A percentile compares a stretch with the other conserved stretches of the same genome.
These are phyloP conservation scores for Melanostoma scalare DNA, from an alignment of 2,888 invertebrate genomes.

Conservation along the genomic window DNA sequence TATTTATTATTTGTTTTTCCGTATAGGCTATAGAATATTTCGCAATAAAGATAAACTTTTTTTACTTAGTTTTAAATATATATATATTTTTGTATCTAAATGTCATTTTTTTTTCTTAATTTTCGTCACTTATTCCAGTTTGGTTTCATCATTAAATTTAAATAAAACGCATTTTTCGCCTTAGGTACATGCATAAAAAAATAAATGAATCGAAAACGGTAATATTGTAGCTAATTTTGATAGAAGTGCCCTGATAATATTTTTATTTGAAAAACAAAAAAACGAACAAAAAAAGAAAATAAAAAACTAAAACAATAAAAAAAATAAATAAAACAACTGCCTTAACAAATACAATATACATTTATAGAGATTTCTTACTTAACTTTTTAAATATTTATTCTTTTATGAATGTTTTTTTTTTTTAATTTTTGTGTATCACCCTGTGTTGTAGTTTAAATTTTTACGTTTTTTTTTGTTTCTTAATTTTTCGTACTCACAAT, in stretches of 20 bases:
- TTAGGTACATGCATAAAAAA: conserved; percentile 72
- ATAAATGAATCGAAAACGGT: conserved; percentile 56
- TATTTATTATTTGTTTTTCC: conserved; percentile 58
- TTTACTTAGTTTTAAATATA: conserved; percentile 56
- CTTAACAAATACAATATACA: conserved; percentile 50
- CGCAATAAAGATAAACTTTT: conserved; percentile 67
- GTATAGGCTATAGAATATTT: conserved; percentile 65
- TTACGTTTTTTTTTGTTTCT: conserved; percentile 74
- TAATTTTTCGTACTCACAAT: conserved; percentile 58
- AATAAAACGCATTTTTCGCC: conserved; percentile 66
- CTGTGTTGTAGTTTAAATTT: conserved; percentile 80
- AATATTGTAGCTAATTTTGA: conserved; percentile 61
- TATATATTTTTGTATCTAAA: conserved; percentile 62
- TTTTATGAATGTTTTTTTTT: conserved; percentile 73
- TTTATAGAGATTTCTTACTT: conserved; percentile 50
- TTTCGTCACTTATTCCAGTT: conserved; percentile 25
- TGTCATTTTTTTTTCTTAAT: conserved; percentile 33
- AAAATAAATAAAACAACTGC: conserved; percentile 52
- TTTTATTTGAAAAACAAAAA: conserved; percentile 24
- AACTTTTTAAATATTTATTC: conserved; percentile 62
- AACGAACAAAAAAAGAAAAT: conserved; percentile 53
- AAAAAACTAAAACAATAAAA: conserved; percentile 33
- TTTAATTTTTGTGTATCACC: conserved; percentile 79
- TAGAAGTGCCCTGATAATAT: conserved; percentile 58
- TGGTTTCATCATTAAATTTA: conserved; percentile 23